These are phyloP conservation scores for Drosophila chauvacae DNA, from an alignment of 1,140 invertebrate species.

Conservation along the genomic window DNA sequence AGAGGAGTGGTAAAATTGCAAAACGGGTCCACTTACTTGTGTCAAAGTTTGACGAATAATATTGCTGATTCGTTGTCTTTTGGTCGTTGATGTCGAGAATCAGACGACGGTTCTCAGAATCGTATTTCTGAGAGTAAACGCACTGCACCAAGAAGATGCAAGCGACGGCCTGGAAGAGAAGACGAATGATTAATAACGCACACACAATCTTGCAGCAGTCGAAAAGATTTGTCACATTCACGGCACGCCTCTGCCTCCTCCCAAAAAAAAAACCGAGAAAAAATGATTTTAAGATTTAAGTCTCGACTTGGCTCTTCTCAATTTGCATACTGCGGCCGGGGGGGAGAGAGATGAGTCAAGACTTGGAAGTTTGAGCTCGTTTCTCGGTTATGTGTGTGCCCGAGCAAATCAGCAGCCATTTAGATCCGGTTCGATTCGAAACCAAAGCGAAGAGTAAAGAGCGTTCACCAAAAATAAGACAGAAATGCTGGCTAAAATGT, in stretches of 20 bases:
- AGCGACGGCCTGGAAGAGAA: conserved; percentile 71
- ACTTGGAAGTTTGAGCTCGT: conserved; percentile 36
- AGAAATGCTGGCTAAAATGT: conserved; percentile 63
- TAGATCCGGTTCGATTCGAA: conserved; percentile 77
- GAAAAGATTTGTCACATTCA: conserved; percentile 47
- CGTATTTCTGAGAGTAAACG: conserved; percentile 78
- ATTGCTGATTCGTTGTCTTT: conserved; percentile 88
- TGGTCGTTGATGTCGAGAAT: conserved; percentile 88
- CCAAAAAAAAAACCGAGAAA: not conserved
- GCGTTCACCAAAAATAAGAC: conserved; percentile 8
- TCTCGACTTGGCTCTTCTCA: conserved; percentile 26
- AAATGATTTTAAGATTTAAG: conserved; percentile 11
- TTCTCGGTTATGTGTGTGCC: conserved; percentile 44
- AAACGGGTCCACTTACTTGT: conserved; percentile 86
- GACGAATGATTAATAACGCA: conserved; percentile 35
- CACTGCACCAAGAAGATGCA: conserved; percentile 82
- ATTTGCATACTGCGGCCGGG: conserved; percentile 57
- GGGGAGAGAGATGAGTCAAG: conserved; percentile 48
- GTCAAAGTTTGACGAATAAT: conserved; percentile 89
- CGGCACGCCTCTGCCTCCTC: conserved; percentile 35
- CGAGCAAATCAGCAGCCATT: conserved; percentile 62
- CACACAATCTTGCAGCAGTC: conserved; percentile 19
- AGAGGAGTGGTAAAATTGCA: conserved; percentile 40
- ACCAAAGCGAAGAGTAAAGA: conserved; percentile 39
- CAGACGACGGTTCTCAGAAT: conserved; percentile 84